Base-by-base conservation (phyloP, 1,140 invertebrate species). In the Lucilia cuprina region DNA sequence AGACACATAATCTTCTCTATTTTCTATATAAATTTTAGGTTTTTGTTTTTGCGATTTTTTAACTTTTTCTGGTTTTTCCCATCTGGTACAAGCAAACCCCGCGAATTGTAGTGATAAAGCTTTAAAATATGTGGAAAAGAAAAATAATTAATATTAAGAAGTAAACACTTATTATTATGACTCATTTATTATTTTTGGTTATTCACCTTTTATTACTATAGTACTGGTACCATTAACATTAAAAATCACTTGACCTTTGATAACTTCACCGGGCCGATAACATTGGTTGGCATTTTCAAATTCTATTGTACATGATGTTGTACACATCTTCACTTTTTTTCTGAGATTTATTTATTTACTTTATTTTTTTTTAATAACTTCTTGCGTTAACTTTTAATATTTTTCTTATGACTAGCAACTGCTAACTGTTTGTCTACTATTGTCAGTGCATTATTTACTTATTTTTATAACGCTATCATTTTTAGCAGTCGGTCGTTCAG, bases 1-100 rank as follows among this genome's bases (percentile, higher is more conserved):
- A 2, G 88, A 87, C 60, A 90, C 85, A 85, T 89, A 90, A 84
- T 90, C 89, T 60, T 88, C 86, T 3, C 89, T 87, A 60, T 87
- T 83, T 35, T 86, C 87, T 82, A 85, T 87, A 35, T 80, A 60
- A 21, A 87, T 35, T 0, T 75, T 83, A 25, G 84, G 85, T 30
- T 83, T 84, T 17, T 65, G 65, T n/a, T 83, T 74, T 9, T 4
- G n/a, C 2, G 41, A 49, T 75, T 87, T 86, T 30, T 85, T 87
- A 3, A 82, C 12, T 47, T 87, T 85, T 47, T 86, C 83, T 0
- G 85, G 84, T 77, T 86, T 84, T 35, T 86, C 35, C 89, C 89
- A 90, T 82, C 86, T 78, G 2, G 85, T 87, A 34, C 41, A 70
- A 0, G 89, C 89, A 84, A 83, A 90, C 0, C 89, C 89, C 83